Conservation (phyloP, 2,113 vertebrate species). For the Anolis sagrei region DNA sequence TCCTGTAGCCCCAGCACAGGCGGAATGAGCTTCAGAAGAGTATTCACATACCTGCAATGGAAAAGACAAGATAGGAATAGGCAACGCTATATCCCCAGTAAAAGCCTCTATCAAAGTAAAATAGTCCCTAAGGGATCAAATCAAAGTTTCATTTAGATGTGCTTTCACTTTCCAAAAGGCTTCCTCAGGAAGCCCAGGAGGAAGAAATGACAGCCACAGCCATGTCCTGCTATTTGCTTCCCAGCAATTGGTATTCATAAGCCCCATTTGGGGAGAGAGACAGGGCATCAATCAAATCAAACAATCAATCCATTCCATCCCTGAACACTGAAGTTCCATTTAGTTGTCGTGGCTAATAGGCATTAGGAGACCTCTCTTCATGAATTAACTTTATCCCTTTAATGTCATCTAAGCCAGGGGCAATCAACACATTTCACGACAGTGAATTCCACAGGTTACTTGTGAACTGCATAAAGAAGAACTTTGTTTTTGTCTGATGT, state of each 20-base stretch:
- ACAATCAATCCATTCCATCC: background rate
- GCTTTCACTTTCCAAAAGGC: too few species aligned
- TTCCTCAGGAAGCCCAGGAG: background rate
- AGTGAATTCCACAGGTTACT: background rate
- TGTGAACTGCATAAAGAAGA: background rate
- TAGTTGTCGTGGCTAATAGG: background rate
- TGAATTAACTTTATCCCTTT: background rate
- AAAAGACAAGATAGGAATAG: slow-evolving; percentile 1
- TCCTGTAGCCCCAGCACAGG: slow-evolving; percentile 94
- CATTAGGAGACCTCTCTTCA: background rate
- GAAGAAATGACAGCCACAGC: background rate
- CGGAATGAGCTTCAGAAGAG: slow-evolving; percentile 94
- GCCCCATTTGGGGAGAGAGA: too few species aligned
- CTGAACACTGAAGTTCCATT: background rate
- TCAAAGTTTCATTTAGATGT: background rate
- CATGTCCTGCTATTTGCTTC: background rate
- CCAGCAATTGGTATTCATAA: background rate
- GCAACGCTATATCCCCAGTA: background rate
- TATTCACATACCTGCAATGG: slow-evolving; percentile 91
- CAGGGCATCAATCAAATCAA: too few species aligned
- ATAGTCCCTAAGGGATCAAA: background rate
- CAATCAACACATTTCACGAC: background rate
- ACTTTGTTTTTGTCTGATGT: background rate
- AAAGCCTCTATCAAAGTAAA: background rate
- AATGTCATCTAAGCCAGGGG: background rate